Evolutionary conservation across 2,888 invertebrate species (phyloP).

Genomic region (Diarsia brunnea): DNA sequence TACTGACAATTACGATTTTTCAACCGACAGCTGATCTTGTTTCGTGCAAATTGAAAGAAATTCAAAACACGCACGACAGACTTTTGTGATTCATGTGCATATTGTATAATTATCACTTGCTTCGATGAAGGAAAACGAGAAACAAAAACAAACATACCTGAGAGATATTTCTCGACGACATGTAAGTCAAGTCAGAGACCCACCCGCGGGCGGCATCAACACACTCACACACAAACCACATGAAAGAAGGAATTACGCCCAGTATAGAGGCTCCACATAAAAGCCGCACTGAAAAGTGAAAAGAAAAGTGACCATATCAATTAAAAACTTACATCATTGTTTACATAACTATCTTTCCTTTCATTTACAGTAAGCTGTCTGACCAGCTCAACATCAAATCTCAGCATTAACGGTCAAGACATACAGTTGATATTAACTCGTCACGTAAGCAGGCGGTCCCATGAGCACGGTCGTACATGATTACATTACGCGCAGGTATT

Average conservation of each 20-base stretch:
- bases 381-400: conserved; percentile 1
- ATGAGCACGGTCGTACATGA: neutral
- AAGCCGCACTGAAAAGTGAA: no score
- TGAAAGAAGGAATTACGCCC: neutral
- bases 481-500: neutral
- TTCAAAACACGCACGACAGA: neutral
- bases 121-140: neutral
- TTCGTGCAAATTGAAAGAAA: neutral
- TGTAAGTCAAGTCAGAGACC: neutral
- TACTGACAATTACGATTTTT: neutral
- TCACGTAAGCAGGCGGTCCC: neutral
- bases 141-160: neutral
- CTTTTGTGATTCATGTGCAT: neutral
- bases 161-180: neutral
- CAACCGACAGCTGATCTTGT: neutral
- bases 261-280: neutral
- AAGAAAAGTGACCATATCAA: no score
- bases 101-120: neutral
- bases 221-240: neutral
- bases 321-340: no score
- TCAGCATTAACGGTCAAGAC: neutral
- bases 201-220: neutral
- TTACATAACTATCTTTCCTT: neutral
- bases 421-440: conserved; percentile 13
- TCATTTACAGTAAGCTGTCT: neutral